A percentile compares a stretch with the other conserved stretches of the same genome.
Evolutionary conservation across 2,888 invertebrate genomes (phyloP).

Genomic region (Ophonus ardosiacus): DNA sequence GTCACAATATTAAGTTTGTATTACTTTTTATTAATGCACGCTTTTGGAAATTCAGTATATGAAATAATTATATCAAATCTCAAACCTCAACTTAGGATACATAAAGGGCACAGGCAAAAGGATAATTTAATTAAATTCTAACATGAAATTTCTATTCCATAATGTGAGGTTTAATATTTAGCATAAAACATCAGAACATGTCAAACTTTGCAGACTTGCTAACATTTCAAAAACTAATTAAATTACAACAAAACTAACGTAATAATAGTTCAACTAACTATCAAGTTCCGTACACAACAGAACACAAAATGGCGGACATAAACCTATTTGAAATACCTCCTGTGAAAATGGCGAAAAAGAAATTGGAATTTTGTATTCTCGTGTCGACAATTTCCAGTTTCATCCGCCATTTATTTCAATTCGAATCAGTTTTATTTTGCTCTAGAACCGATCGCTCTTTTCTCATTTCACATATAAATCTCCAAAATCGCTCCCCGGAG

Average conservation of each 20-base stretch:
- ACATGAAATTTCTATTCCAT: conserved; percentile 16
- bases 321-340: neutral
- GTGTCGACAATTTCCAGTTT: conserved; percentile 19
- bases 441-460: neutral
- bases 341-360: neutral
- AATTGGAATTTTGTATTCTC: conserved; percentile 41
- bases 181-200: conserved; percentile 26
- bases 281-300: neutral
- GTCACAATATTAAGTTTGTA: neutral
- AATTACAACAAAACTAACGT: conserved; percentile 23
- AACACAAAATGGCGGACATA: conserved; percentile 36
- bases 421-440: conserved; percentile 14
- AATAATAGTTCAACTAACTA: neutral
- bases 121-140: conserved; percentile 35
- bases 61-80: neutral
- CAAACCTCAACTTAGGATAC: neutral
- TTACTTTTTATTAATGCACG: neutral
- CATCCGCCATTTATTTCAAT: conserved; percentile 40
- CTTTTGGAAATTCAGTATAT: neutral
- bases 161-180: conserved; percentile 26
- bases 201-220: conserved; percentile 27
- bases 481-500: conserved; percentile 14
- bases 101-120: conserved; percentile 7
- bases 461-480: conserved; percentile 3
- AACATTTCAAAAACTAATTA: conserved; percentile 32